Evolutionary conservation across 2,888 invertebrate species (phyloP), one percentile per base, ranked within the genome.

Genomic region (Drosophila greeni): DNA sequence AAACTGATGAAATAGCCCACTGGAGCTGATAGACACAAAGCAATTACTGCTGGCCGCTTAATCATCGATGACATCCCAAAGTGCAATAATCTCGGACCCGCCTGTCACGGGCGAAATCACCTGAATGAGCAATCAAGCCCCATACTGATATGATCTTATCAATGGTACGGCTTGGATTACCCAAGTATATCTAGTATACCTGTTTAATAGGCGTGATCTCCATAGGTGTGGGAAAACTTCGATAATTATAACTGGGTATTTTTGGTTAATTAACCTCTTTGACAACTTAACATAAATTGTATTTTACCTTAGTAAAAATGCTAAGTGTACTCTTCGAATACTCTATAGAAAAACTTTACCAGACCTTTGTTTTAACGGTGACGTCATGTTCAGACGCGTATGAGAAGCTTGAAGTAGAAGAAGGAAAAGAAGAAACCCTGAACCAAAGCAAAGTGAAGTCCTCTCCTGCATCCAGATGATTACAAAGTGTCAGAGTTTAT

Each of bases 121-220:
- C 68, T 47, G 24, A 67, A 42, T 37, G 39, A 51, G 29, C 49
- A 5, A 49, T 33, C 26, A 26, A 39, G 39, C 64, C 49, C 9
- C 23, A 33, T 40, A 55, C 42, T 66, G 77, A 77, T 82, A 82
- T 72, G 33, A 36, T 42, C 49, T 76, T 74, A 72, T 72, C 77
- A 64, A 12, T 39, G 60, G 64, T 59, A 42, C 26, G 16, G 12
- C 11, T 26, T 39, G 18, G 29, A 24, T 37, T 57, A 49, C 29
- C 33, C 26, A 12, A 29, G 8, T 16, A 24, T 43, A 12, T 43
- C 2, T 18, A 18, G 18, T 12, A 43, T 26, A 23, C n/a, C 26
- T 12, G 12, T 26, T n/a, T 42, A 48, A 18, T 47, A 54, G 7
- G n/a, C 24, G 23, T 16, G 9, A 31, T 23, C 23, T 24, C 6